phyloP scores from a whole-genome alignment of 2,113 vertebrate genomes.

The Austrofundulus limnaeus region DNA sequence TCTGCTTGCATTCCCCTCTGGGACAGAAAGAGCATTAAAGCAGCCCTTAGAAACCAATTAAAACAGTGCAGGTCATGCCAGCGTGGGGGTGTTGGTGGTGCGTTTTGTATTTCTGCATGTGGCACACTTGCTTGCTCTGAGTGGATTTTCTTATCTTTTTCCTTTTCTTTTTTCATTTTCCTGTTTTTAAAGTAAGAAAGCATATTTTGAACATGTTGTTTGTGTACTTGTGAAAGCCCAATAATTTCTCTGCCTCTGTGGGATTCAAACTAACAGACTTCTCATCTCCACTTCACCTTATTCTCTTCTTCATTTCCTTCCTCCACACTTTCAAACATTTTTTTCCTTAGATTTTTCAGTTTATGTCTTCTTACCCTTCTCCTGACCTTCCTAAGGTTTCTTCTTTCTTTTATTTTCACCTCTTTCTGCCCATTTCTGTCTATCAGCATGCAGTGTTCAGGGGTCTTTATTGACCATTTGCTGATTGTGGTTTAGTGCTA shows the following conservation, averaged over 20 bases:
- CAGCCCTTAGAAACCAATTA: slow-evolving; percentile 78
- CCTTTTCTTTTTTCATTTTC: too few species aligned
- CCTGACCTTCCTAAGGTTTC: background rate
- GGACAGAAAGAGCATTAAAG: slow-evolving; percentile 62
- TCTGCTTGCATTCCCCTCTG: slow-evolving; percentile 58
- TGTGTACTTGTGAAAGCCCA: slow-evolving; percentile 12
- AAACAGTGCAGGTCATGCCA: slow-evolving; percentile 46
- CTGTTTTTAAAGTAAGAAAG: slow-evolving; percentile 1
- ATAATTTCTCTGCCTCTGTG: slow-evolving; percentile 25
- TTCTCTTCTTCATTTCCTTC: background rate
- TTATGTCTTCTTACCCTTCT: background rate
- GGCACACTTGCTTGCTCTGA: slow-evolving; percentile 19
- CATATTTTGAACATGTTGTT: background rate
- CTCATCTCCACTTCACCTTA: slow-evolving; percentile 3
- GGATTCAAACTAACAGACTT: slow-evolving; percentile 17
- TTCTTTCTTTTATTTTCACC: background rate
- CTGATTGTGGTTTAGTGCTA: slow-evolving; percentile 19
- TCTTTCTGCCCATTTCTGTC: background rate
- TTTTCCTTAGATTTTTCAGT: background rate
- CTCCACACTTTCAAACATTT: background rate
- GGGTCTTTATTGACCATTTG: slow-evolving; percentile 38
- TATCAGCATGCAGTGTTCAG: slow-evolving; percentile 1
- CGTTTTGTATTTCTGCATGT: slow-evolving; percentile 31
- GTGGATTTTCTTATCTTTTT: background rate
- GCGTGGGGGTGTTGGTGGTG: slow-evolving; percentile 21